Conservation (phyloP, 2,113 vertebrate species). For the Phyllostomus hastatus region DNA sequence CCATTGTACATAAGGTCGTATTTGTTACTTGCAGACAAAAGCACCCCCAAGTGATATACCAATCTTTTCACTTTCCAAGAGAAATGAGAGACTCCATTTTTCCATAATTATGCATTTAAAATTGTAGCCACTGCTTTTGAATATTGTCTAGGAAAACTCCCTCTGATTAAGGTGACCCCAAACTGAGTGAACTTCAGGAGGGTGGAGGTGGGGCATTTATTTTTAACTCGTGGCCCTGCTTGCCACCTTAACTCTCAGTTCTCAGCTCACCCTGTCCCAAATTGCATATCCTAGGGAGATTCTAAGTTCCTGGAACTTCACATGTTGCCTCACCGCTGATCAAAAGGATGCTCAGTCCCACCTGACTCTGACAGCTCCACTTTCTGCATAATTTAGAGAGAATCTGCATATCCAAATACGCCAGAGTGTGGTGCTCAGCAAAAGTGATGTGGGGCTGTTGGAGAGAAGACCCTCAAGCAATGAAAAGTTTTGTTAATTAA, state of each 20-base stretch:
- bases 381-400: neutral
- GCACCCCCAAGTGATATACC: neutral
- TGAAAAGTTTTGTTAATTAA: constrained; percentile 52
- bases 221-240: neutral
- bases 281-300: neutral
- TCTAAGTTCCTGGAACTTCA: neutral
- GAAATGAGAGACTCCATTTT: neutral
- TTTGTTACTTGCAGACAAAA: neutral
- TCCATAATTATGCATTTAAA: neutral
- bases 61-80: neutral
- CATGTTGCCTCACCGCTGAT: neutral
- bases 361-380: neutral
- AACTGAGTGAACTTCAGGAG: neutral
- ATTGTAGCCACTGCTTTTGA: neutral
- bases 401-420: constrained; percentile 6
- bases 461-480: constrained; percentile 24
- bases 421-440: neutral
- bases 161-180: neutral
- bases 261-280: neutral
- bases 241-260: neutral
- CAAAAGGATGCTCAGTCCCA: neutral
- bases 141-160: neutral
- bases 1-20: neutral
- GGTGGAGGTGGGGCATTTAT: neutral
- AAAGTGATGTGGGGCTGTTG: neutral